Conservation (phyloP, 2,888 invertebrate genomes). For the Myopa tessellatipennis region DNA sequence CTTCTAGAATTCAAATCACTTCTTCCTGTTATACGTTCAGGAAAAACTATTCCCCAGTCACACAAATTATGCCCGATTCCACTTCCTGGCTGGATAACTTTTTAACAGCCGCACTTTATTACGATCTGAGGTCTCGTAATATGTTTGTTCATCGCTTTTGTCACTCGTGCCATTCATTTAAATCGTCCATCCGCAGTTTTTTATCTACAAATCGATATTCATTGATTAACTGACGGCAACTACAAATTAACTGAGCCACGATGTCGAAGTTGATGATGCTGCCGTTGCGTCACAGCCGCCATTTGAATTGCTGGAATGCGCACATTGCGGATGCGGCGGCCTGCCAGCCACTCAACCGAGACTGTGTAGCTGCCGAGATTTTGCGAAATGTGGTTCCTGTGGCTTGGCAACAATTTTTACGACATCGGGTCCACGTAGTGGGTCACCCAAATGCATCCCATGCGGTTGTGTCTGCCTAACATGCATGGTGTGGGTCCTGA, state of each 20-base stretch:
- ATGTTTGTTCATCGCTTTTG: neutral
- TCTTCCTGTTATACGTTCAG: no score
- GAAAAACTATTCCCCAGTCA: no score
- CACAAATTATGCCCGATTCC: no score
- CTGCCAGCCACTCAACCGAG: slow-evolving; percentile 1
- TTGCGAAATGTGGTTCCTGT: neutral
- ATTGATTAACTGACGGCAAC: slow-evolving; percentile 21
- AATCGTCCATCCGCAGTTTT: no score
- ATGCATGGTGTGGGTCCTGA: no score
- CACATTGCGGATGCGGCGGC: neutral
- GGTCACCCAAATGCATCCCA: neutral
- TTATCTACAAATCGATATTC: neutral
- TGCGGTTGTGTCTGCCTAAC: neutral
- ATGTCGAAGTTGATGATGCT: no score
- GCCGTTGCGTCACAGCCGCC: neutral
- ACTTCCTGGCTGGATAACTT: neutral
- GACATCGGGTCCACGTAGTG: neutral
- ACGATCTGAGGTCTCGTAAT: neutral
- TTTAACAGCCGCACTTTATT: neutral
- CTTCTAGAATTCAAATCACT: no score
- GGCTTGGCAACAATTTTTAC: slow-evolving; percentile 4
- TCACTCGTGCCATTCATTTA: no score
- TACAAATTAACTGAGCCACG: slow-evolving; percentile 11
- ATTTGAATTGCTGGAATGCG: slow-evolving; percentile 11
- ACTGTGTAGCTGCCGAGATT: neutral